A percentile compares a stretch with the other conserved stretches of the same genome.
These are phyloP conservation scores for Cremastinae sp. DNA, from an alignment of 2,888 invertebrate genomes.

Conservation along the genomic window DNA sequence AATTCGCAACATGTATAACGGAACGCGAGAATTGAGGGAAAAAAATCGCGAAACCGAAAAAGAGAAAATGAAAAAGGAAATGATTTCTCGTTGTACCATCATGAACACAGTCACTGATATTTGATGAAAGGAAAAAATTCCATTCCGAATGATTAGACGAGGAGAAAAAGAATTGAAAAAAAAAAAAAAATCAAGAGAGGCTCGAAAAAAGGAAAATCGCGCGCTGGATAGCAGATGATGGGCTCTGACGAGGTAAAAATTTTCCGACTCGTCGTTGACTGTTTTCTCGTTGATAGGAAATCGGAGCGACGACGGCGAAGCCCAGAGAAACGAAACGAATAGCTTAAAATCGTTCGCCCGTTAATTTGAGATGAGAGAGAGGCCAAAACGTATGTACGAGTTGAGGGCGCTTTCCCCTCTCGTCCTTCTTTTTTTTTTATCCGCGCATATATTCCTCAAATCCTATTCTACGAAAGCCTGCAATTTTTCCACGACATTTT, in stretches of 20 bases:
- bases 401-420: conserved; percentile 24
- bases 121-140: neutral
- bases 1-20: no score
- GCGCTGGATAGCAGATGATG: conserved; percentile 5
- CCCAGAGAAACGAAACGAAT: conserved; percentile 29
- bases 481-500: neutral
- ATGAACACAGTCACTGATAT: neutral
- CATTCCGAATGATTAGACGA: neutral
- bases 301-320: conserved; percentile 3
- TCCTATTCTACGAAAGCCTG: neutral
- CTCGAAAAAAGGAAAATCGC: neutral
- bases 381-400: conserved; percentile 55
- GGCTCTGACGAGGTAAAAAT: conserved; percentile 29
- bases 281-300: conserved; percentile 14
- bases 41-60: neutral
- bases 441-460: neutral
- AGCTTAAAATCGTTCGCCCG: conserved; percentile 59
- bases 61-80: neutral
- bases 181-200: no score
- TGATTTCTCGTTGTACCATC: neutral
- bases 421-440: conserved; percentile 1
- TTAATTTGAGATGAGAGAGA: conserved; percentile 54
- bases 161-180: neutral
- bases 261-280: conserved; percentile 19
- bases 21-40: no score